Evolutionary conservation across 2,797 vertebrate genomes (phyloP), one percentile per base, ranked within the genome.

Genomic region (Holocentrus rufus): DNA sequence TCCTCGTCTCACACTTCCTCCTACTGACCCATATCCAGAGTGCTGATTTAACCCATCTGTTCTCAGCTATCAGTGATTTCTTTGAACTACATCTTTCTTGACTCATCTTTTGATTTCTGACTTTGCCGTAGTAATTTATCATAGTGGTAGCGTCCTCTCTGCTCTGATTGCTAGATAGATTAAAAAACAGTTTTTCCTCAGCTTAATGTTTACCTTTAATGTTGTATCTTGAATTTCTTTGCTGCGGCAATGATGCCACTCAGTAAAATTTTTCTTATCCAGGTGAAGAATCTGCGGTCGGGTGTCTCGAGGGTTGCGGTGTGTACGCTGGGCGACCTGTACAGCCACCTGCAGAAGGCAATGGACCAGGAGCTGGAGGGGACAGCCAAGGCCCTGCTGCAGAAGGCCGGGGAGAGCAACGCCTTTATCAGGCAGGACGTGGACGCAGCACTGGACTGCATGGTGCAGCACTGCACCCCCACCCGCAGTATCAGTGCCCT

Each of bases 281-380:
- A 99, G 98, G 96, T 99, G 61, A 97, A 95, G 92, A 99, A 99
- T 89, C 93, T 98, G 85, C 95, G 98, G 49, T 98, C 98, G 42
- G 92, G 95, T 18, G 97, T 99, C 82, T 97, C 96, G 54, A 95
- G 97, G 74, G 94, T 95, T 74, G 97, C 98, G 1, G 94, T 99
- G 70, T 90, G 94, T 65, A 96, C 96, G 46, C 90, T 99, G 89
- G 94, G 94, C 31, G 96, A 97, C 82, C 90, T 99, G 88, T 99
- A 96, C 87, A 94, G 88, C 70, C 77, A 93, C 72, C 91, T 99
- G 75, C 95, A 96, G 90, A 97, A 94, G 87, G 91, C 85, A 47
- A 98, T 99, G 98, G 98, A 99, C 87, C 95, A 96, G 88, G 97
- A 99, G 90, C 89, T 99, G 77, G 97, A 99, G 65, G 92, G 87